Percentiles rank a stretch among this genome's conserved stretches.
These are phyloP conservation scores for Cryptotermes secundus DNA, from an alignment of 1,140 invertebrate species.

Conservation along the genomic window DNA sequence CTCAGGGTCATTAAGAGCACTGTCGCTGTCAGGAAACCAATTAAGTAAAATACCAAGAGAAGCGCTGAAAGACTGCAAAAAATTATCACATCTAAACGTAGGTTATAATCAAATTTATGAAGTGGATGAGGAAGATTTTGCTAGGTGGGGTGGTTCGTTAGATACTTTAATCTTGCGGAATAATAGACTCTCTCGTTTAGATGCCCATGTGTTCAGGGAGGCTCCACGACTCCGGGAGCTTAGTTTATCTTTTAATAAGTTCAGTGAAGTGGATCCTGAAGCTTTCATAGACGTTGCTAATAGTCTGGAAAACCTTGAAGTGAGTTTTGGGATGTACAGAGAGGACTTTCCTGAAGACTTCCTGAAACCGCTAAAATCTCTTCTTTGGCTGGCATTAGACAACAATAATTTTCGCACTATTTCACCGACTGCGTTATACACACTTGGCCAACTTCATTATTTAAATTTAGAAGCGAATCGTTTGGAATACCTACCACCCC, in stretches of 20 bases:
- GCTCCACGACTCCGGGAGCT: slow-evolving; percentile 75
- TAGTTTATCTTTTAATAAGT: slow-evolving; percentile 84
- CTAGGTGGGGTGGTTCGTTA: slow-evolving; percentile 76
- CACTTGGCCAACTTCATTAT: slow-evolving; percentile 71
- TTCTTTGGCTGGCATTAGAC: slow-evolving; percentile 84
- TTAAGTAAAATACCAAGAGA: slow-evolving; percentile 68
- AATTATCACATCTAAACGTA: slow-evolving; percentile 78
- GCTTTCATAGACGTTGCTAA: slow-evolving; percentile 71
- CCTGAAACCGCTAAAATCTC: slow-evolving; percentile 64
- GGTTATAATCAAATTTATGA: slow-evolving; percentile 82
- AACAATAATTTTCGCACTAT: slow-evolving; percentile 81
- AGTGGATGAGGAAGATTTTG: slow-evolving; percentile 71
- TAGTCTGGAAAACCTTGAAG: slow-evolving; percentile 77
- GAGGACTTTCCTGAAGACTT: slow-evolving; percentile 75
- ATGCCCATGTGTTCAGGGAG: slow-evolving; percentile 68
- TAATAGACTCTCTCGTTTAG: slow-evolving; percentile 76
- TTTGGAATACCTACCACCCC: slow-evolving; percentile 60
- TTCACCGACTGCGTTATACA: slow-evolving; percentile 58
- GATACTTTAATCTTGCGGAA: slow-evolving; percentile 80
- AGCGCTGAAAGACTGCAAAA: slow-evolving; percentile 65
- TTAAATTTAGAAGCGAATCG: slow-evolving; percentile 85
- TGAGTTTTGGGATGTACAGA: slow-evolving; percentile 79
- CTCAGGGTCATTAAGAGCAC: slow-evolving; percentile 63
- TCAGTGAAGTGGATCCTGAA: slow-evolving; percentile 72
- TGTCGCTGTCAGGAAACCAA: slow-evolving; percentile 79